Evolutionary conservation across 1,140 invertebrate genomes (phyloP).

Genomic region (Aricia agestis): DNA sequence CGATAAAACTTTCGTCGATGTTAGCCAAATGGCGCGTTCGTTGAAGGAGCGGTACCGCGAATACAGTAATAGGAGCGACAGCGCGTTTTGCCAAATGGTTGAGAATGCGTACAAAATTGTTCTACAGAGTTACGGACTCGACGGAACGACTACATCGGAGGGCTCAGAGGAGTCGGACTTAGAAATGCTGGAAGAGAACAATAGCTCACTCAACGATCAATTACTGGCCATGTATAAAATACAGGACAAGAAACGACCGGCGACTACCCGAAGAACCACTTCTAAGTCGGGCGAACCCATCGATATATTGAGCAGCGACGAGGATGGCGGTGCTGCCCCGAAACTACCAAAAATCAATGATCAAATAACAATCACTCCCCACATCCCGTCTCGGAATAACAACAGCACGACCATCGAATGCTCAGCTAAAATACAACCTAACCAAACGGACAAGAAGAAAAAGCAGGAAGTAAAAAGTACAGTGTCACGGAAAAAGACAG

Average conservation of each 20-base stretch:
- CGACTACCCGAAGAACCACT: conserved; percentile 44
- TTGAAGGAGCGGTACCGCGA: conserved; percentile 83
- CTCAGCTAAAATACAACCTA: conserved; percentile 41
- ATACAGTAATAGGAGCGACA: conserved; percentile 82
- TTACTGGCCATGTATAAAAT: conserved; percentile 72
- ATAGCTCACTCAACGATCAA: conserved; percentile 67
- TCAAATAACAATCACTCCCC: conserved; percentile 70
- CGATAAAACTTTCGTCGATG: conserved; percentile 83
- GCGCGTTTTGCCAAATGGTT: conserved; percentile 81
- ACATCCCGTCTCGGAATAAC: conserved; percentile 52
- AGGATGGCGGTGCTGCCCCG: conserved; percentile 69
- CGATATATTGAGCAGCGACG: conserved; percentile 77
- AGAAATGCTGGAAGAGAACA: conserved; percentile 74
- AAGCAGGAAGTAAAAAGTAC: conserved; percentile 49
- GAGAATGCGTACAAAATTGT: conserved; percentile 77
- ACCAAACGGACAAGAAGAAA: conserved; percentile 54
- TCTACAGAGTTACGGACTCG: conserved; percentile 77
- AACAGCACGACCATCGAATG: conserved; percentile 49
- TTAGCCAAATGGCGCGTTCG: conserved; percentile 83
- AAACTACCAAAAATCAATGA: conserved; percentile 71
- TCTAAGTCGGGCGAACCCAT: conserved; percentile 75
- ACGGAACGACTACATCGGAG: conserved; percentile 76
- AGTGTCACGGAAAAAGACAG: conserved; percentile 53
- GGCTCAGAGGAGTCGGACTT: conserved; percentile 77
- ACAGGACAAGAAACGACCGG: conserved; percentile 63